phyloP scores from a whole-genome alignment of 2,797 vertebrate genomes.

The Chaunax sp. region DNA sequence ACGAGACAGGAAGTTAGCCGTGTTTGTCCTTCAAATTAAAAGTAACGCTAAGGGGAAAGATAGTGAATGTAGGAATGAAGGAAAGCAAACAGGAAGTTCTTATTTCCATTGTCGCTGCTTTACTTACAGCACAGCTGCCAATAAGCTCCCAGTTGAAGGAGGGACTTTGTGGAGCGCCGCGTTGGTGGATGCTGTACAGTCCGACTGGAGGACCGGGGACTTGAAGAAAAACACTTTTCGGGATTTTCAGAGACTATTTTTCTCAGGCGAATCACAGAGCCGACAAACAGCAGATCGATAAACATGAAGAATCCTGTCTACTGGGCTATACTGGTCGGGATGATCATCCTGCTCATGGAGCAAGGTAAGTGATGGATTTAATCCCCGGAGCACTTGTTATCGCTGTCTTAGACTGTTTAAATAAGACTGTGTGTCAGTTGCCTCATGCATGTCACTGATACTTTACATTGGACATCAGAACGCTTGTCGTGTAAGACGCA shows the following conservation, averaged over 20 bases:
- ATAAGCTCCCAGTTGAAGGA: constrained; percentile 74
- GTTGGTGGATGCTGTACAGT: constrained; percentile 72
- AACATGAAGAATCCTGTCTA: constrained; percentile 83
- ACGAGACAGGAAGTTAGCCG: neutral
- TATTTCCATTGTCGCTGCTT: fast-evolving
- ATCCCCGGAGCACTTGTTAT: constrained; percentile 46
- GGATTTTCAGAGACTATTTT: constrained; percentile 73
- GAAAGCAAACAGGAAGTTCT: neutral
- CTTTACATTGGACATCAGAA: constrained; percentile 33
- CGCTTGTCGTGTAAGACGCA: constrained; percentile 44
- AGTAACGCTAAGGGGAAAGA: neutral
- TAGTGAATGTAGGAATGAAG: neutral
- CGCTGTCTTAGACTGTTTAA: neutral
- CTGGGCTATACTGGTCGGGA: constrained; percentile 82
- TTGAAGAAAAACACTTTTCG: constrained; percentile 66
- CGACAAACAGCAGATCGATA: constrained; percentile 26
- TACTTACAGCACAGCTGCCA: constrained; percentile 47
- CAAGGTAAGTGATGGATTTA: constrained; percentile 79
- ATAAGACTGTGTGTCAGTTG: neutral
- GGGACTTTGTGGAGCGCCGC: constrained; percentile 73
- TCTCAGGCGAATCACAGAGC: constrained; percentile 15
- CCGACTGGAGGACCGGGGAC: constrained; percentile 61
- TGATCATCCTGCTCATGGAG: constrained; percentile 83
- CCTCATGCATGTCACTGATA: too few relatives aligned
- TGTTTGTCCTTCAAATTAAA: constrained; percentile 36